Percentiles rank a stretch among this genome's conserved stretches.
phyloP scores from a whole-genome alignment of 2,797 vertebrate genomes.

The Gila robusta region DNA sequence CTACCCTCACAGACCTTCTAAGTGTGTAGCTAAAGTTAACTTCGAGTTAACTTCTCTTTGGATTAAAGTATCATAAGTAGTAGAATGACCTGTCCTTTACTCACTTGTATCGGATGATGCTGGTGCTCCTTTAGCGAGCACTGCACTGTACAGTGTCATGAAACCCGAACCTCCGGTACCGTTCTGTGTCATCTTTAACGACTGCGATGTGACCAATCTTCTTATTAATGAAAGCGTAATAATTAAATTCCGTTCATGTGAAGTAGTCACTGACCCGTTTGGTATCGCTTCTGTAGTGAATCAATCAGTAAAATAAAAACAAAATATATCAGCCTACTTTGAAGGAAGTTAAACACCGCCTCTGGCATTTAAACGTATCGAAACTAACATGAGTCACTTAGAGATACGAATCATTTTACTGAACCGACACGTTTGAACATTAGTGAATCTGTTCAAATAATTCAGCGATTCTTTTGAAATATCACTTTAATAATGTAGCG shows the following conservation, averaged over 20 bases:
- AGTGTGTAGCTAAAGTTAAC: neutral
- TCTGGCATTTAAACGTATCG: neutral
- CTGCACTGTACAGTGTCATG: neutral
- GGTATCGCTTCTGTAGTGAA: too few species aligned
- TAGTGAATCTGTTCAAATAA: neutral
- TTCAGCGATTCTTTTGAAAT: neutral
- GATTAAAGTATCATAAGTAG: neutral
- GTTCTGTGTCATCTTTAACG: neutral
- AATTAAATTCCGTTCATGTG: neutral
- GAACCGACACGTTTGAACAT: neutral
- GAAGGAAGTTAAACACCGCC: neutral
- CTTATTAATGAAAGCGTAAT: neutral
- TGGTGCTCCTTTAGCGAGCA: constrained; percentile 1
- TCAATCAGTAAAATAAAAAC: neutral
- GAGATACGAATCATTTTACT: neutral
- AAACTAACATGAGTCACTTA: neutral
- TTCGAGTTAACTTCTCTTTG: neutral
- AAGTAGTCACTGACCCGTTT: neutral
- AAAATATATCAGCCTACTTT: neutral
- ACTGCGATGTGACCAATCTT: neutral
- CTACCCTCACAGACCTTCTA: neutral
- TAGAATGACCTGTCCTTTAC: neutral
- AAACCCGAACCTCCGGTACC: neutral
- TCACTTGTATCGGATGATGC: neutral
- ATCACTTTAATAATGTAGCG: neutral